phyloP scores from a whole-genome alignment of 2,113 vertebrate species.

The Notarius lentiginosus region DNA sequence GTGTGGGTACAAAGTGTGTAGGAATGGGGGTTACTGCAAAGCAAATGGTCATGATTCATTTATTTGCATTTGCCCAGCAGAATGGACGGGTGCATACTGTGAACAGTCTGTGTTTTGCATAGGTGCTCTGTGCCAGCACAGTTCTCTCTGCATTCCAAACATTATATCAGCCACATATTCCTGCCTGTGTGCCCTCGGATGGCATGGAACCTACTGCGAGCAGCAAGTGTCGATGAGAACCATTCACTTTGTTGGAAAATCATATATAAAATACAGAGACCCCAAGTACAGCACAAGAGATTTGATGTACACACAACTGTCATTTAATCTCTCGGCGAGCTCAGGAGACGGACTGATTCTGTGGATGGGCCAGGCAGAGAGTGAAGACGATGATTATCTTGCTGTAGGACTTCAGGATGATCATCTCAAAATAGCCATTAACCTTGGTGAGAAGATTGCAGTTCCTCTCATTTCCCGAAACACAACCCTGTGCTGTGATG shows the following conservation, averaged over 20 bases:
- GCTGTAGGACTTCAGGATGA: conserved; percentile 75
- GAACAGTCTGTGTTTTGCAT: conserved; percentile 72
- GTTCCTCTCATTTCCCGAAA: conserved; percentile 66
- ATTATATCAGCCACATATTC: conserved; percentile 62
- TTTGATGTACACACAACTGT: conserved; percentile 70
- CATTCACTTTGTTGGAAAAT: conserved; percentile 76
- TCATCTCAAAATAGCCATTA: conserved; percentile 79
- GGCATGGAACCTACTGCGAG: conserved; percentile 76
- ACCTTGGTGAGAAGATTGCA: conserved; percentile 77
- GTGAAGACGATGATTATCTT: conserved; percentile 83
- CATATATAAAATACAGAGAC: conserved; percentile 81
- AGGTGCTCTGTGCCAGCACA: conserved; percentile 69
- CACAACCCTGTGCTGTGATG: conserved; percentile 64
- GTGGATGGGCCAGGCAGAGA: conserved; percentile 81
- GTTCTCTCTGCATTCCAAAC: conserved; percentile 70
- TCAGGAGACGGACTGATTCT: conserved; percentile 71
- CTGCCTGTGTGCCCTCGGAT: conserved; percentile 78
- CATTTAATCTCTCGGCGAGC: conserved; percentile 77
- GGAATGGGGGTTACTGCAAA: conserved; percentile 72
- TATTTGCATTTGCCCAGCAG: conserved; percentile 71
- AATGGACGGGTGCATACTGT: conserved; percentile 75
- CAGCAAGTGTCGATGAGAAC: conserved; percentile 64
- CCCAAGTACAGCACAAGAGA: conserved; percentile 72
- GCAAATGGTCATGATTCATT: conserved; percentile 60
- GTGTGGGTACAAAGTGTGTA: conserved; percentile 81